phyloP scores from a whole-genome alignment of 2,797 vertebrate species.

The Chiloscyllium punctatum region DNA sequence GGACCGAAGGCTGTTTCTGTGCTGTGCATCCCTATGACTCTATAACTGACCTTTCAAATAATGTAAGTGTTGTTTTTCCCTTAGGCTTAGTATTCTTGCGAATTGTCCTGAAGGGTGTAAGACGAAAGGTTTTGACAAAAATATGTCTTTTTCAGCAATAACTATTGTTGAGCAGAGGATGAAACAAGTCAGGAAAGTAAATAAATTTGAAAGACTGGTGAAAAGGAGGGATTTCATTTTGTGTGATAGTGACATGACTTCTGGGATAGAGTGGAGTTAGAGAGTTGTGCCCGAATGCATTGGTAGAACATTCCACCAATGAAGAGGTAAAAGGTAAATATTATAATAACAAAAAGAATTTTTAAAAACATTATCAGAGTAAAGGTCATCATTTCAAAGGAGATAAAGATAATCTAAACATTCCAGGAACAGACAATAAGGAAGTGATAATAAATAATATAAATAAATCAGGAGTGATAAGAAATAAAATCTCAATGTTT shows the following conservation, averaged over 20 bases:
- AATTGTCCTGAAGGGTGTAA: too few species aligned
- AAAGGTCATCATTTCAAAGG: not conserved
- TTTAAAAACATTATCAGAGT: not conserved
- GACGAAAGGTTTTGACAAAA: too few species aligned
- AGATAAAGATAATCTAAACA: not conserved
- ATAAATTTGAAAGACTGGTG: not conserved
- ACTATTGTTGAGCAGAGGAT: not conserved
- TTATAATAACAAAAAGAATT: not conserved
- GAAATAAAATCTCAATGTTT: not conserved
- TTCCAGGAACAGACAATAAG: not conserved
- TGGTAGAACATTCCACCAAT: not conserved
- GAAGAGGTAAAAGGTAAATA: not conserved
- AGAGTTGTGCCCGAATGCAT: not conserved
- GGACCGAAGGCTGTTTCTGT: too few species aligned
- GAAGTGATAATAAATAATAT: not conserved
- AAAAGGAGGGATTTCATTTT: not conserved
- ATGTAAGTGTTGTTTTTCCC: too few species aligned
- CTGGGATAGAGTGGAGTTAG: not conserved
- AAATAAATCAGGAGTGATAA: not conserved
- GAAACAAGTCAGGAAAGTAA: not conserved
- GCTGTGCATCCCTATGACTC: too few species aligned
- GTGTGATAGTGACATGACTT: not conserved
- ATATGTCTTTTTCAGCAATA: too few species aligned
- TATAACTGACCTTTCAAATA: too few species aligned
- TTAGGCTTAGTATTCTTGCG: too few species aligned